Conservation (phyloP, 2,888 invertebrate species). For the Stictocephala bisonia region DNA sequence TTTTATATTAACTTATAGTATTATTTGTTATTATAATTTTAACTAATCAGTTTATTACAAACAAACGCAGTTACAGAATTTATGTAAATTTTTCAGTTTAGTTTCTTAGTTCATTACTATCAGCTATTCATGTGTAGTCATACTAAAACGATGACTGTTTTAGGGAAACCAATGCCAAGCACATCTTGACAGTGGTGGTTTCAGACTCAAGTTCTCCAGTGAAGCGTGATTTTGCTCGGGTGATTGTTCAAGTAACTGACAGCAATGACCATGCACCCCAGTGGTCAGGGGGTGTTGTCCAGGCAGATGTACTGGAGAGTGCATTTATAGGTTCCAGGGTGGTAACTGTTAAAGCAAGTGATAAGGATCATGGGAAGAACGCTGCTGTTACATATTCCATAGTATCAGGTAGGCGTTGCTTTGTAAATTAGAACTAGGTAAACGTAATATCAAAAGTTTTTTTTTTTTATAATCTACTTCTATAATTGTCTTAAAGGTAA, state of each 20-base stretch:
- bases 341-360: constrained; percentile 78
- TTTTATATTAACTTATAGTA: too few species aligned
- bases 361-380: constrained; percentile 84
- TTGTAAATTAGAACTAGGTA: not conserved
- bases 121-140: too few species aligned
- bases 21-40: too few species aligned
- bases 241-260: constrained; percentile 82
- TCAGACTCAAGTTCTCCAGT: constrained; percentile 91
- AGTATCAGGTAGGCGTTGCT: constrained; percentile 76
- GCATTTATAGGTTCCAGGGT: constrained; percentile 79
- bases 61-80: too few species aligned
- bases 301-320: constrained; percentile 81
- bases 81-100: too few species aligned
- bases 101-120: too few species aligned
- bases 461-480: not conserved
- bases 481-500: not conserved
- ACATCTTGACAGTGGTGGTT: constrained; percentile 88
- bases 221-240: constrained; percentile 83
- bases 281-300: constrained; percentile 83
- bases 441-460: not conserved
- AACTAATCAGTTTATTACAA: too few species aligned
- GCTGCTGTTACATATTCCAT: constrained; percentile 85
- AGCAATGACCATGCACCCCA: constrained; percentile 91
- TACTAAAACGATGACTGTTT: constrained; percentile 51
- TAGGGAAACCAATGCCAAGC: constrained; percentile 80